A percentile compares a stretch with the other conserved stretches of the same genome.
These are phyloP conservation scores for Ailurus styani DNA, from an alignment of 2,113 vertebrate species.

Conservation along the genomic window DNA sequence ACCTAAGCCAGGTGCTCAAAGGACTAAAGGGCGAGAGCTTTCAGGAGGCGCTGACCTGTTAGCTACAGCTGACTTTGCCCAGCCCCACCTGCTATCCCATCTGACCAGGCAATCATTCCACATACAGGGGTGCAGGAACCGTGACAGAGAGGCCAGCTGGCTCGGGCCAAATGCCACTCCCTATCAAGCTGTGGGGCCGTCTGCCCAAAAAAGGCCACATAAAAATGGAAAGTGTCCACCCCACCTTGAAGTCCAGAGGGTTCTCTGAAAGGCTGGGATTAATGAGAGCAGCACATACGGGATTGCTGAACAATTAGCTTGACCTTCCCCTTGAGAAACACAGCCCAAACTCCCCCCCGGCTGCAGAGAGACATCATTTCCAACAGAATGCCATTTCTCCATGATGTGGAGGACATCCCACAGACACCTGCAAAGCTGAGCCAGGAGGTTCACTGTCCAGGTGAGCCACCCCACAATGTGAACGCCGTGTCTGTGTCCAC, in stretches of 20 bases:
- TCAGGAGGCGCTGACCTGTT: conserved; percentile 64
- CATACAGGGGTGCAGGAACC: conserved; percentile 73
- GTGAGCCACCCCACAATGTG: not conserved
- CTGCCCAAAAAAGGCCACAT: conserved; percentile 64
- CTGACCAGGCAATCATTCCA: conserved; percentile 61
- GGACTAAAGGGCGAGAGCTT: conserved; percentile 40
- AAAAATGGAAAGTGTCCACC: conserved; percentile 55
- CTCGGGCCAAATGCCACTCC: conserved; percentile 72
- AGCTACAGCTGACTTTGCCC: conserved; percentile 59
- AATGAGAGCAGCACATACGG: conserved; percentile 3
- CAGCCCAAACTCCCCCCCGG: not conserved
- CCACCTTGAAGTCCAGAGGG: conserved; percentile 40
- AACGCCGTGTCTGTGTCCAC: not conserved
- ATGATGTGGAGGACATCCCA: not conserved
- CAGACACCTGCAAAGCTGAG: not conserved
- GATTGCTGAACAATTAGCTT: not conserved
- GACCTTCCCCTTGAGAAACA: conserved; percentile 36
- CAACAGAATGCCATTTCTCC: not conserved
- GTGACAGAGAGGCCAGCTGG: conserved; percentile 74
- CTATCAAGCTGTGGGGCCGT: conserved; percentile 74
- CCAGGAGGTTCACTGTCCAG: not conserved
- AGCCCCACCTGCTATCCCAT: conserved; percentile 72
- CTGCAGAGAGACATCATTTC: not conserved
- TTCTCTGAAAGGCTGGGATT: conserved; percentile 40
- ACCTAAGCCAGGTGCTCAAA: conserved; percentile 64